A percentile compares a stretch with the other conserved stretches of the same genome.
phyloP scores from a whole-genome alignment of 2,113 vertebrate species.

The Gorsachius goisagi region DNA sequence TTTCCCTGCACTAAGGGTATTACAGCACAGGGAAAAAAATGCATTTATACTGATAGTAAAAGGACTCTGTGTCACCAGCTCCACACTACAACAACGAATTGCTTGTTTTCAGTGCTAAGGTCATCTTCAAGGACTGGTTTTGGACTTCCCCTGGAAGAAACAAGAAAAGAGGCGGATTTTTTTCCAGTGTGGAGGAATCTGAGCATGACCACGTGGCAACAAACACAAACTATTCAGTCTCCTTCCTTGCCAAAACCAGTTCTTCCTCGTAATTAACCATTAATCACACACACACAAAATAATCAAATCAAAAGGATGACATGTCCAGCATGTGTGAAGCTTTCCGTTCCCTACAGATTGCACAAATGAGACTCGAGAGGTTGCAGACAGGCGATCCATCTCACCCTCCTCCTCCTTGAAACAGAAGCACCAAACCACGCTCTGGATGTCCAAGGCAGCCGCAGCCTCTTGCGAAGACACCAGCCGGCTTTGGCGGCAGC shows the following conservation, averaged over 20 bases:
- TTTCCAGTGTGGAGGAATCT: not conserved
- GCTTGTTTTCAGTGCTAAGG: slow-evolving; percentile 60
- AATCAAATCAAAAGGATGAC: not conserved
- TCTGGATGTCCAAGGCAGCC: fast-evolving
- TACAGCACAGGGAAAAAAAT: slow-evolving; percentile 9
- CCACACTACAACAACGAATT: slow-evolving; percentile 1
- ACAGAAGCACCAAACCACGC: not conserved
- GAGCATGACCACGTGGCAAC: slow-evolving; percentile 12
- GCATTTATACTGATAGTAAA: slow-evolving; percentile 51
- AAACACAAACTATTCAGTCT: not conserved
- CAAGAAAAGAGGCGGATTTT: slow-evolving; percentile 25
- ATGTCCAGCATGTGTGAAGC: not conserved
- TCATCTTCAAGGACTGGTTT: slow-evolving; percentile 61
- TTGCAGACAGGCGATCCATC: not conserved
- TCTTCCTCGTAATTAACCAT: slow-evolving; percentile 4
- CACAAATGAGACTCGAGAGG: not conserved
- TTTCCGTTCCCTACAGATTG: not conserved
- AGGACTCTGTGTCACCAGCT: slow-evolving; percentile 45
- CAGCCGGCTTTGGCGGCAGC: not conserved
- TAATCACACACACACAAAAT: not conserved
- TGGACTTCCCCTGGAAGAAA: slow-evolving; percentile 40
- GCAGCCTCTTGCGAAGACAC: not conserved
- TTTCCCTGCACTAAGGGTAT: not conserved
- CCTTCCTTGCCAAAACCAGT: not conserved
- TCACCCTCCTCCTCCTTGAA: not conserved